Evolutionary conservation across 2,888 invertebrate genomes (phyloP), one percentile per base, ranked within the genome.

Genomic region (Ferdinandea cuprea): DNA sequence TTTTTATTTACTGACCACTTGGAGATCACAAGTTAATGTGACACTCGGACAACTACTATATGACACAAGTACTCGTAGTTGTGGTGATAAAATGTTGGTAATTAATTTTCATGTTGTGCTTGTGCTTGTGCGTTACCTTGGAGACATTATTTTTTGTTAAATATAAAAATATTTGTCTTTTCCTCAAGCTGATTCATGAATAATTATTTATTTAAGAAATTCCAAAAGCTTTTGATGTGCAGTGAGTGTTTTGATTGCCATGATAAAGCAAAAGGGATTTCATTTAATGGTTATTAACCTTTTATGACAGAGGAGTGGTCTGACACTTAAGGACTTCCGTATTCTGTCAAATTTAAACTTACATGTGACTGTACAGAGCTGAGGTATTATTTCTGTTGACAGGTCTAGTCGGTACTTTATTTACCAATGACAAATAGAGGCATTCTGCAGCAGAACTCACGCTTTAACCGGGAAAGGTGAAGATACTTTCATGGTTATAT

Each of bases 271-370:
- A 42, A 59, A 77, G 71, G n/a, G 71, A 77, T 42, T 72, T 25
- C 5, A 5, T 25, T 71, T 72, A 42, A 71, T 71, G 66, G 58
- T 71, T 71, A 65, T 71, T 59, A 28, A 32, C 71, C 54, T 40
- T 76, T 71, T 69, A 52, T 54, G 65, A 44, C 44, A 21, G 25
- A 59, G 40, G 50, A 61, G 63, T 81, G 77, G 71, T 37, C 37
- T 65, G 46, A 30, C 40, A 11, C 50, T 71, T 59, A 66, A 81
- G 81, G 52, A 81, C 77, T 81, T 81, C 81, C 81, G 73, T 40
- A 11, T 21, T 0, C 15, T 13, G 40, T 11, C 1, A 50, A 21
- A 56, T 2, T 25, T 5, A 5, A 25, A 25, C 25, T 5, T 25
- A 25, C 25, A 25, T 25, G 13, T 28, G n/a, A n/a, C n/a, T n/a